These are phyloP conservation scores for Muricea muricata DNA, from an alignment of 92 coral and sea anemone species.

Conservation along the genomic window DNA sequence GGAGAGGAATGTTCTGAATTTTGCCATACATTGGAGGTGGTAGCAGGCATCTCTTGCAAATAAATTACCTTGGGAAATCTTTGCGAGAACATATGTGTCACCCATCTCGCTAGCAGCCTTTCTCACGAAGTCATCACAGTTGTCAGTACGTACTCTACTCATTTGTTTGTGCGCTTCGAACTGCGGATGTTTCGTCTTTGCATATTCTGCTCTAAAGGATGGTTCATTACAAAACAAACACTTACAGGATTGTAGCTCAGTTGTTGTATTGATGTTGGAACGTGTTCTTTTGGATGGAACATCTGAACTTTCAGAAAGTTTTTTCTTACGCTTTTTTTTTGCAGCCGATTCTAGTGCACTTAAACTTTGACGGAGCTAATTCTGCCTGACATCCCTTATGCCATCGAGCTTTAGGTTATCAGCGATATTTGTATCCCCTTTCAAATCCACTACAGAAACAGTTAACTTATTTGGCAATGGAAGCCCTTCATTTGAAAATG, in stretches of 20 bases:
- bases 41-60: slow-evolving; percentile 28
- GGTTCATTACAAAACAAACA: slow-evolving; percentile 15
- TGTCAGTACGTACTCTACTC: slow-evolving; percentile 9
- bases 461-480: slow-evolving; percentile 17
- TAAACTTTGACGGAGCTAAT: not conserved
- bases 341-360: slow-evolving; percentile 21
- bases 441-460: not conserved
- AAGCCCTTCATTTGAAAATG: not conserved
- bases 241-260: not conserved
- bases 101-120: not conserved
- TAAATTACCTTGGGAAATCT: slow-evolving; percentile 12
- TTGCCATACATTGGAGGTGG: not conserved
- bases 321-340: not conserved
- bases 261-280: not conserved
- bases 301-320: not conserved
- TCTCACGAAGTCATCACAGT: slow-evolving; percentile 17
- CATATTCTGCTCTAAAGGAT: slow-evolving; percentile 11
- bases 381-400: slow-evolving; percentile 11
- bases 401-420: slow-evolving; percentile 26
- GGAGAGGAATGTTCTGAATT: no score
- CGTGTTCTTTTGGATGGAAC: not conserved
- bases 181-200: slow-evolving; percentile 7
- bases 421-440: slow-evolving; percentile 17
- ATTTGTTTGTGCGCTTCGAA: not conserved
- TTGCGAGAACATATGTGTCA: slow-evolving; percentile 8